A percentile compares a stretch with the other conserved stretches of the same genome.
Evolutionary conservation across 2,797 vertebrate genomes (phyloP).

Genomic region (Choloepus didactylus): DNA sequence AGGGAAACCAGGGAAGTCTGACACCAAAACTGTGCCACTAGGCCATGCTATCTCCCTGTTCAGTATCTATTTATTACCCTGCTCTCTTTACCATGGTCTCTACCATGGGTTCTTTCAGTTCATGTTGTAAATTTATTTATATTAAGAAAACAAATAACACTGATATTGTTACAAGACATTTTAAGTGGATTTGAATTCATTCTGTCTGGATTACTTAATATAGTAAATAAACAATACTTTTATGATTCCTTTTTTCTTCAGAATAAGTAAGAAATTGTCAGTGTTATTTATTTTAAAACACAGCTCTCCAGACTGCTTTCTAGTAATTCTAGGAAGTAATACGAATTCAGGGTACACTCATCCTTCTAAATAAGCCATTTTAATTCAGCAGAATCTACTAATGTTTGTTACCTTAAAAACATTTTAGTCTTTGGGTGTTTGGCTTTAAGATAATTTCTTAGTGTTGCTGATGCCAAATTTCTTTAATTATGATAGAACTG

Average conservation of each 20-base stretch:
- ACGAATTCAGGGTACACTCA: not conserved
- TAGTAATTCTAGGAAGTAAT: not conserved
- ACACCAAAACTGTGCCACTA: not conserved
- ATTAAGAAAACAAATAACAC: not conserved
- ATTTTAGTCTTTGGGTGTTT: not conserved
- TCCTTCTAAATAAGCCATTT: slow-evolving; percentile 1
- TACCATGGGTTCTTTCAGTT: not conserved
- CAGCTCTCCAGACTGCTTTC: not conserved
- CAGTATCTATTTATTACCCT: not conserved
- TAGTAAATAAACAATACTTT: not conserved
- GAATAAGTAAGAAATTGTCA: slow-evolving; percentile 2
- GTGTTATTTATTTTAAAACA: not conserved
- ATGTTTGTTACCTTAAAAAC: slow-evolving; percentile 47
- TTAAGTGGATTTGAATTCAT: slow-evolving; percentile 44
- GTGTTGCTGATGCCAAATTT: slow-evolving; percentile 9
- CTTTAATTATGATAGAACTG: slow-evolving; percentile 19
- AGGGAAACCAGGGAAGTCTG: not conserved
- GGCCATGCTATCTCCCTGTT: not conserved
- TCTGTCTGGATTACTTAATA: not conserved
- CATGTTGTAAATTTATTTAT: not conserved
- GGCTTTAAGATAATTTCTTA: not conserved
- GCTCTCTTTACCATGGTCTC: not conserved
- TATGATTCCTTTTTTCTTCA: not conserved
- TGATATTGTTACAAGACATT: not conserved
- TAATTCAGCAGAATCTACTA: slow-evolving; percentile 12